These are phyloP conservation scores for Resseliella maxima DNA, from an alignment of 2,888 invertebrate genomes.

Conservation along the genomic window DNA sequence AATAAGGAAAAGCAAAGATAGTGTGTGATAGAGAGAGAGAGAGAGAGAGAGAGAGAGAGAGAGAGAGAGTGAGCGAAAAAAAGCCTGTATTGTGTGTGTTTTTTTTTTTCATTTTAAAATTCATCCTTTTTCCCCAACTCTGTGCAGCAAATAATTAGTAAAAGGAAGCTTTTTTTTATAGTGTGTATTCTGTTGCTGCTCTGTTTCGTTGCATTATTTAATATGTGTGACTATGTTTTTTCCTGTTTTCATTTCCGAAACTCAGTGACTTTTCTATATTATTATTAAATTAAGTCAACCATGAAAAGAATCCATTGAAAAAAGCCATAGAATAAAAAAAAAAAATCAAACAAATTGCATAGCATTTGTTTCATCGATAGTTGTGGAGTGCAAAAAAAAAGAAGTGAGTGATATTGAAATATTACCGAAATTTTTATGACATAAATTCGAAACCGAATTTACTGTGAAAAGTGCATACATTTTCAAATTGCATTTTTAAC, in stretches of 20 bases:
- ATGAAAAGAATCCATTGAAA: conserved; percentile 17
- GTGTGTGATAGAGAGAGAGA: too few relatives aligned
- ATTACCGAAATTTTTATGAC: not conserved
- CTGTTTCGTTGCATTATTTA: conserved; percentile 11
- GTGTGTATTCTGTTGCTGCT: not conserved
- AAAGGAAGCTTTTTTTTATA: not conserved
- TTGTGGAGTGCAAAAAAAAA: not conserved
- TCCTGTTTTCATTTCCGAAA: conserved; percentile 40
- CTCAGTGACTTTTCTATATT: not conserved
- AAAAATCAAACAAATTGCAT: too few relatives aligned
- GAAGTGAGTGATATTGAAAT: not conserved
- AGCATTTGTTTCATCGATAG: conserved; percentile 24
- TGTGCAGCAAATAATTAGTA: conserved; percentile 12
- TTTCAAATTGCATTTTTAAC: too few relatives aligned
- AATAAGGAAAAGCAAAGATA: conserved; percentile 21
- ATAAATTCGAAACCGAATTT: not conserved
- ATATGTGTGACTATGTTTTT: conserved; percentile 21
- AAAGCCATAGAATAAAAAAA: not conserved
- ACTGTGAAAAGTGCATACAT: not conserved
- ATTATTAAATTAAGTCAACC: conserved; percentile 28
- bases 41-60: too few relatives aligned
- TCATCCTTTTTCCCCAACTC: conserved; percentile 29
- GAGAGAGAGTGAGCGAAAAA: too few relatives aligned
- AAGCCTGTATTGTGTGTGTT: not conserved
- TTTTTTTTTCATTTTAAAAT: not conserved